A percentile compares a stretch with the other conserved stretches of the same genome.
Evolutionary conservation across 1,140 invertebrate species (phyloP).

Genomic region (Trigoniulus corallinus): DNA sequence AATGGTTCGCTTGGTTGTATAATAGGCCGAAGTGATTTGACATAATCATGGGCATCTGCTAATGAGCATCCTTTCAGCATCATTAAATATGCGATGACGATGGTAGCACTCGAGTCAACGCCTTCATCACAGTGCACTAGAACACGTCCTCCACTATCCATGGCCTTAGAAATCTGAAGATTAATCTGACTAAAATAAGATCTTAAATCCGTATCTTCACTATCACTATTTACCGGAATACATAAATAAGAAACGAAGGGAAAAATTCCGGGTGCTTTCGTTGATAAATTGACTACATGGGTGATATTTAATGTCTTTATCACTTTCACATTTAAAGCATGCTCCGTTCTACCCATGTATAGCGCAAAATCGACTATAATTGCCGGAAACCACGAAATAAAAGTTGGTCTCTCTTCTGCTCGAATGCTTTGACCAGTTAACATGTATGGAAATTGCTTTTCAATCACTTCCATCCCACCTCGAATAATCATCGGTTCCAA

Average conservation of each 20-base stretch:
- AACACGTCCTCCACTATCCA: constrained; percentile 15
- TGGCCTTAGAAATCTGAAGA: constrained; percentile 7
- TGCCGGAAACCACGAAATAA: constrained; percentile 19
- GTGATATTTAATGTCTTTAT: constrained; percentile 16
- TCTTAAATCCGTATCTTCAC: not conserved
- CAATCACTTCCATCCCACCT: constrained; percentile 16
- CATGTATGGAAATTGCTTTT: constrained; percentile 16
- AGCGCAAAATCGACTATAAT: constrained; percentile 17
- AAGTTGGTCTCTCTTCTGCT: constrained; percentile 10
- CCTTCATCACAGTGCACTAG: constrained; percentile 21
- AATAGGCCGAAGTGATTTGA: constrained; percentile 19
- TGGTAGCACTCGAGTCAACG: constrained; percentile 18
- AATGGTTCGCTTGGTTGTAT: constrained; percentile 16
- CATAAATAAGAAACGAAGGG: constrained; percentile 19
- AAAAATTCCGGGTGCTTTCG: constrained; percentile 15
- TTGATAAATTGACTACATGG: constrained; percentile 18
- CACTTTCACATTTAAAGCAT: constrained; percentile 16
- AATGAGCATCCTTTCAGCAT: constrained; percentile 16
- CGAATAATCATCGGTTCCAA: constrained; percentile 17
- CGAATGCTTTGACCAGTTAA: constrained; percentile 9
- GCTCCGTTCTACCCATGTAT: constrained; percentile 20
- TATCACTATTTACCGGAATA: constrained; percentile 12
- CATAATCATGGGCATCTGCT: constrained; percentile 23
- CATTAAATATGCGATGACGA: constrained; percentile 21
- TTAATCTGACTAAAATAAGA: constrained; percentile 13